Evolutionary conservation across 2,113 vertebrate species (phyloP), one percentile per base, ranked within the genome.

Genomic region (Argyrosomus japonicus): DNA sequence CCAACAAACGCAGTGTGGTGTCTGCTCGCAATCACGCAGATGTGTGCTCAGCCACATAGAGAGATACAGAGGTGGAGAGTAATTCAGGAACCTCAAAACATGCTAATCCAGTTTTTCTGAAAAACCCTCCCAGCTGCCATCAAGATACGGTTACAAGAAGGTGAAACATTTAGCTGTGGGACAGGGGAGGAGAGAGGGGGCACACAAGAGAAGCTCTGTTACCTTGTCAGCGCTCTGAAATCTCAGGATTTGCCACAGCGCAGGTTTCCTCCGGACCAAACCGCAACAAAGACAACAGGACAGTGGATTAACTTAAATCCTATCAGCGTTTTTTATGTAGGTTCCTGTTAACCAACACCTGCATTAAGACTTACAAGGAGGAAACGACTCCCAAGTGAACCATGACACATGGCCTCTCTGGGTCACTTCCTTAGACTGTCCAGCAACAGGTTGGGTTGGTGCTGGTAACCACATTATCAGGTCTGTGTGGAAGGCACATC

Each of bases 231-330:
- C 65, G 60, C 54, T 80, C 71, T 68, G 68, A 89, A 86, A 86
- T 80, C 48, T 29, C 21, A 57, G 82, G 82, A 86, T 82, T 87
- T 86, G 84, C 58, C 40, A 23, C 54, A 80, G 73, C 36, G 17
- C 78, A 70, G 75, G 56, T 81, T 84, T 89, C 72, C 68, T 68
- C 79, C 79, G 81, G 81, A 90, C 51, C 17, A 2, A 68, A 81
- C 77, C 2, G 27, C 75, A 83, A 68, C 57, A 77, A 72, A 87
- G 80, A 86, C 91, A 84, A 82, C 63, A 57, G 80, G 80, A 85
- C 56, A 69, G 81, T 86, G 87, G 91, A 94, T 94, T 93, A 93
- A 65, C 76, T 73, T 83, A 89, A 93, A 94, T 94, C 87, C 85
- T 67, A 58, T 89, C 87, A 83, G 83, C 62, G 79, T 68, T 84